phyloP scores from a whole-genome alignment of 1,140 invertebrate species.

The Nylanderia fulva region DNA sequence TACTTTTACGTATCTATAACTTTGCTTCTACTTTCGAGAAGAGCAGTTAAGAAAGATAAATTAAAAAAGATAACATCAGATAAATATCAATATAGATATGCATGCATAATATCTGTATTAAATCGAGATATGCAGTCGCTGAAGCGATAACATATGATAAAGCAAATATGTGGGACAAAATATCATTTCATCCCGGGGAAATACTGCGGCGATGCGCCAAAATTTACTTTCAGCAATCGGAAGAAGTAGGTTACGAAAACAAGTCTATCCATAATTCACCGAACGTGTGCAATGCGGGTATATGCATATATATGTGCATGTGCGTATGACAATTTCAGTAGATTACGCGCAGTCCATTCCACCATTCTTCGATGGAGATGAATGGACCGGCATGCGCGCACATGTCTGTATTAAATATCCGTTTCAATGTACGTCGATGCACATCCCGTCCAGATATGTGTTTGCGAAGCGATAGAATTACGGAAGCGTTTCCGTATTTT shows the following conservation, averaged over 20 bases:
- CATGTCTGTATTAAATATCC: conserved; percentile 35
- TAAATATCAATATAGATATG: background rate
- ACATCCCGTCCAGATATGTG: background rate
- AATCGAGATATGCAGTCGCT: background rate
- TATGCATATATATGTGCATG: background rate
- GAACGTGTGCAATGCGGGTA: background rate
- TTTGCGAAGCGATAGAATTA: conserved; percentile 52
- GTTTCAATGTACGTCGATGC: conserved; percentile 3
- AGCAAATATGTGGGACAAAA: background rate
- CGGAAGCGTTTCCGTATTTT: conserved; percentile 70
- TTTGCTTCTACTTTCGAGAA: background rate
- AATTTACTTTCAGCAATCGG: conserved; percentile 8
- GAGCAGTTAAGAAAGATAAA: background rate
- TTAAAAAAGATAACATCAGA: background rate
- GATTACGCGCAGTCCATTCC: conserved; percentile 32
- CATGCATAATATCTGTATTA: background rate
- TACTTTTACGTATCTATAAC: background rate
- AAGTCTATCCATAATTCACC: conserved; percentile 7
- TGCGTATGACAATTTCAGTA: conserved; percentile 16
- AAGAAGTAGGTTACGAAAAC: conserved; percentile 52
- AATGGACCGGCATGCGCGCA: conserved; percentile 44
- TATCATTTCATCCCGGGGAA: background rate
- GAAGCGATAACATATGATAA: background rate
- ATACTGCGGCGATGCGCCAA: conserved; percentile 1
- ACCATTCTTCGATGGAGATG: conserved; percentile 36